Evolutionary conservation across 2,888 invertebrate genomes (phyloP).

Genomic region (Amaurobius ferox): DNA sequence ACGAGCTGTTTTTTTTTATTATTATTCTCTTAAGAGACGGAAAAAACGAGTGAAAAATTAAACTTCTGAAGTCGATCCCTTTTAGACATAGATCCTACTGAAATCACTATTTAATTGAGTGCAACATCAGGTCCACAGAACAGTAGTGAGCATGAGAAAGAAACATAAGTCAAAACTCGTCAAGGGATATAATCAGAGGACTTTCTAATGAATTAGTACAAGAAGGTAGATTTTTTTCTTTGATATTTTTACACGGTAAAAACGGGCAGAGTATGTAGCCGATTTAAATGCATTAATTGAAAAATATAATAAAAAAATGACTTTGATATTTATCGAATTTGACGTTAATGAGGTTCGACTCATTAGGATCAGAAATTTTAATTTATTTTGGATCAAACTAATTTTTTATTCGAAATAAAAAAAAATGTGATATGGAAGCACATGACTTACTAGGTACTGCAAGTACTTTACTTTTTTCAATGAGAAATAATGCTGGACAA

Average conservation of each 20-base stretch:
- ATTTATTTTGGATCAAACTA: no score
- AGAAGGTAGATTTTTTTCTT: neutral
- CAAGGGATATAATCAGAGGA: slow-evolving; percentile 9
- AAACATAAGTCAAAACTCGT: neutral
- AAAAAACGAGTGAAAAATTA: neutral
- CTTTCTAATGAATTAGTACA: slow-evolving; percentile 3
- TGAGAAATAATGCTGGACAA: no score
- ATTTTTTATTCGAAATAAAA: no score
- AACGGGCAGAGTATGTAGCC: no score
- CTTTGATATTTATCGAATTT: neutral
- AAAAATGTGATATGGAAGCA: no score
- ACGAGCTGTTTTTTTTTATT: neutral
- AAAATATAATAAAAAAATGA: slow-evolving; percentile 13
- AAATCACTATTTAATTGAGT: neutral
- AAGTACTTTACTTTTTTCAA: no score
- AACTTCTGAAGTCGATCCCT: neutral
- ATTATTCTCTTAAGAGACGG: neutral
- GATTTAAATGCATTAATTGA: neutral
- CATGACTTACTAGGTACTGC: no score
- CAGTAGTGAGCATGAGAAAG: neutral
- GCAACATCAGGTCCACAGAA: neutral
- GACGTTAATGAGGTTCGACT: slow-evolving; percentile 28
- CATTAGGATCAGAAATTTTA: slow-evolving; percentile 26
- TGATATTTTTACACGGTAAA: no score
- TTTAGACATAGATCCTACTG: neutral